Evolutionary conservation across 2,113 vertebrate species (phyloP).

Genomic region (rat (Rattus norvegicus)): GRCr8 NC_086021.1:98245001-98245500

Average conservation of each 20-base stretch:
- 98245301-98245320: no score
- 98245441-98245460: no score
- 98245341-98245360: no score
- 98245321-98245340: no score
- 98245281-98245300: no score
- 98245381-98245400: no score
- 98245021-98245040: background rate
- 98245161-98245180: background rate
- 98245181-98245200: background rate
- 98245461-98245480: background rate
- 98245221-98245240: background rate
- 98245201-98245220: background rate
- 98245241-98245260: background rate
- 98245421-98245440: no score
- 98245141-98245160: background rate
- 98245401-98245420: no score
- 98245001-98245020: background rate
- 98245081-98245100: background rate
- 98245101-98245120: background rate
- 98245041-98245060: background rate
- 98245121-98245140: background rate
- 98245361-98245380: no score
- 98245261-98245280: no score
- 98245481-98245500: slow-evolving; percentile 27
- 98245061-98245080: background rate